Percentiles rank a stretch among this genome's conserved stretches.
Evolutionary conservation across 2,888 invertebrate genomes (phyloP).

Genomic region (Cantharis lateralis): DNA sequence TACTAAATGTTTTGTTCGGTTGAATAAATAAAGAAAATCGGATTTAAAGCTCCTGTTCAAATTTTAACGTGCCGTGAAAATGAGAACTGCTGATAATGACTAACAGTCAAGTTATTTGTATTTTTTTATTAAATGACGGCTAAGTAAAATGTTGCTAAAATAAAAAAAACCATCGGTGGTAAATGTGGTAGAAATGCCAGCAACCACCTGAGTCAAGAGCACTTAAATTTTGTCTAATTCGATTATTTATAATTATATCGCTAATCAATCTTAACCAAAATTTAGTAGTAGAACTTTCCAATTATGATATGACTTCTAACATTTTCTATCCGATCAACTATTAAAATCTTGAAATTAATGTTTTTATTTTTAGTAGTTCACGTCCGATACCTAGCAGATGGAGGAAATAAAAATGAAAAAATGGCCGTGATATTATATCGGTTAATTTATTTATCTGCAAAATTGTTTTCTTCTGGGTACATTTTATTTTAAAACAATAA

Average conservation of each 20-base stretch:
- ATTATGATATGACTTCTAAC: background rate
- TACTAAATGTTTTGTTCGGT: background rate
- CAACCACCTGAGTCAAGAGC: too few species aligned
- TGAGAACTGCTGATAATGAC: too few species aligned
- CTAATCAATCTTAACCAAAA: background rate
- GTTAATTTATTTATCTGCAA: background rate
- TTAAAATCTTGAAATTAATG: background rate
- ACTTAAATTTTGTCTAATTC: background rate
- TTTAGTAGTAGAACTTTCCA: background rate
- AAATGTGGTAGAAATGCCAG: too few species aligned
- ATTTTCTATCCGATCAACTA: background rate
- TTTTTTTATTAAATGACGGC: too few species aligned
- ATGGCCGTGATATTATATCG: background rate
- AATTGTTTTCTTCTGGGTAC: background rate
- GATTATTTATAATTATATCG: background rate
- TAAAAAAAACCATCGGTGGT: too few species aligned
- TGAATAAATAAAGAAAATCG: background rate
- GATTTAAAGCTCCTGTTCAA: too few species aligned
- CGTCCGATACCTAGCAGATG: background rate
- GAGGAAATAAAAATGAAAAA: background rate
- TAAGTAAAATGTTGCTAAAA: too few species aligned
- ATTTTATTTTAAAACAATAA: background rate
- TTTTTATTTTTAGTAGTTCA: background rate
- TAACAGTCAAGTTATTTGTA: too few species aligned
- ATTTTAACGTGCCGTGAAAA: too few species aligned